phyloP scores from a whole-genome alignment of 53 echinoderm and acorn worm species.

The Paracentrotus lividus region DNA sequence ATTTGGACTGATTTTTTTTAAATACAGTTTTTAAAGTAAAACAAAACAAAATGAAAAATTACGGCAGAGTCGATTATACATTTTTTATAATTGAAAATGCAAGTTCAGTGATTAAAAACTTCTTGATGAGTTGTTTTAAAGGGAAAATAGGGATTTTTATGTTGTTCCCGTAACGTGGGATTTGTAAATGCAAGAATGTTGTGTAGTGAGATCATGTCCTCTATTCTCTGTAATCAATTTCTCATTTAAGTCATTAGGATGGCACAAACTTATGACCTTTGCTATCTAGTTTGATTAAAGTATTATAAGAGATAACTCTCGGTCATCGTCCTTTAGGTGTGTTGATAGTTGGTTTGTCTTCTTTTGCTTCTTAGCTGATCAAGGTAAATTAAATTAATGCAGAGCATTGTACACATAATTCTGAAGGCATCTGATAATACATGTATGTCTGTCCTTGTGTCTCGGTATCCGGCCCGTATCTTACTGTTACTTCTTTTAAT shows the following conservation, averaged over 20 bases:
- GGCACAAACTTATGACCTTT: not conserved
- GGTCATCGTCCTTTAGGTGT: not conserved
- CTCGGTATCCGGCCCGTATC: too few relatives aligned
- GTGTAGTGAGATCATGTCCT: not conserved
- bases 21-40: too few relatives aligned
- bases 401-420: not conserved
- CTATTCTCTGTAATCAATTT: not conserved
- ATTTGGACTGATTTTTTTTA: too few relatives aligned
- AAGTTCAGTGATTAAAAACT: too few relatives aligned
- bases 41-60: too few relatives aligned
- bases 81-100: too few relatives aligned
- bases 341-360: not conserved
- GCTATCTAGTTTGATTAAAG: not conserved
- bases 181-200: not conserved
- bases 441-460: too few relatives aligned
- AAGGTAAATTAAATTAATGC: not conserved
- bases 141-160: too few relatives aligned
- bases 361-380: not conserved
- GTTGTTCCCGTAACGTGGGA: too few relatives aligned
- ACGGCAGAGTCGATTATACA: too few relatives aligned
- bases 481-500: too few relatives aligned
- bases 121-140: too few relatives aligned
- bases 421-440: not conserved
- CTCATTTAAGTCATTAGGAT: not conserved
- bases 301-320: not conserved